phyloP scores from a whole-genome alignment of 2,797 vertebrate species.

The Crax fasciolata region DNA sequence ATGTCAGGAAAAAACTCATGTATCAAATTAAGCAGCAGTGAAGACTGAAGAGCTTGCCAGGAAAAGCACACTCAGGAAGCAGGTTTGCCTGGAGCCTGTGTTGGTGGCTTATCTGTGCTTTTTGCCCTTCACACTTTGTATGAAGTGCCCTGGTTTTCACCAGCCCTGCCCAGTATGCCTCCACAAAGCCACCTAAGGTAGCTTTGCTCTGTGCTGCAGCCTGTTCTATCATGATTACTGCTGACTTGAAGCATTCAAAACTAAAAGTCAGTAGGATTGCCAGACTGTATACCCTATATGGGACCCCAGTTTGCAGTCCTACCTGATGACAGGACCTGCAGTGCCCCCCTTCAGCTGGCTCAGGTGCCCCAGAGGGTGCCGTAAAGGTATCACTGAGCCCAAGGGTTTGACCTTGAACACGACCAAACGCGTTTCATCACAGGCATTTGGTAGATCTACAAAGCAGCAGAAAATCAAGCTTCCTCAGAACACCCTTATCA shows the following conservation, averaged over 20 bases:
- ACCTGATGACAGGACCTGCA: neutral
- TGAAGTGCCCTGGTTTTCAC: neutral
- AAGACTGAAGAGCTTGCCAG: fast-evolving
- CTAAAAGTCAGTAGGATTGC: neutral
- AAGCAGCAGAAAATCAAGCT: neutral
- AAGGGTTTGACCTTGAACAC: neutral
- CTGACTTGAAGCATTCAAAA: neutral
- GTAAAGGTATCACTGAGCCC: fast-evolving
- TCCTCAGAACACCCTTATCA: neutral
- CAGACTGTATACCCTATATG: fast-evolving
- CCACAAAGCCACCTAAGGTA: neutral
- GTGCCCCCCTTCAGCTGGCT: neutral
- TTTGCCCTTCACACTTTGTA: neutral
- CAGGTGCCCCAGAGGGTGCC: fast-evolving
- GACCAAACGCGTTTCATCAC: fast-evolving
- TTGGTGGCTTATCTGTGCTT: neutral
- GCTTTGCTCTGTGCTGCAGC: neutral
- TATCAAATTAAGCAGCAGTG: neutral
- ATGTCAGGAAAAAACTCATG: neutral
- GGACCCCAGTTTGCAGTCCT: neutral
- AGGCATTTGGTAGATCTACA: fast-evolving
- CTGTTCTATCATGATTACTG: neutral
- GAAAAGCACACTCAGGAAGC: fast-evolving
- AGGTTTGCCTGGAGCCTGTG: neutral
- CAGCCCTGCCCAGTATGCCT: fast-evolving